These are phyloP conservation scores for Chydorus sphaericus DNA, from an alignment of 2,888 invertebrate genomes.

Conservation along the genomic window DNA sequence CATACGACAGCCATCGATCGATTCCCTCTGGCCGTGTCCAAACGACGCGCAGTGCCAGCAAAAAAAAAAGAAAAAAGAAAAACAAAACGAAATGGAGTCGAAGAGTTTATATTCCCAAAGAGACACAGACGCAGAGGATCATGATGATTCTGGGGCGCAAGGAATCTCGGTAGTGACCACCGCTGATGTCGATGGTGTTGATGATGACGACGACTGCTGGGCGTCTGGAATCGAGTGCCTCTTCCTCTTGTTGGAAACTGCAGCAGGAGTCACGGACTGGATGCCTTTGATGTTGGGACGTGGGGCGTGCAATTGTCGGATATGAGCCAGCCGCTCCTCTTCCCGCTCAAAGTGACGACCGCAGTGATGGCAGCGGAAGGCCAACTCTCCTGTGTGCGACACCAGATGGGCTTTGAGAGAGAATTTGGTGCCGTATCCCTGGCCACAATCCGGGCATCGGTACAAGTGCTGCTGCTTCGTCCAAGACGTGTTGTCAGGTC, in stretches of 20 bases:
- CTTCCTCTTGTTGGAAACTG: not conserved
- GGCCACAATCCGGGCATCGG: slow-evolving; percentile 43
- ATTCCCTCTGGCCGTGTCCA: not conserved
- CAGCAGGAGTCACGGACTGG: not conserved
- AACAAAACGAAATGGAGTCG: not conserved
- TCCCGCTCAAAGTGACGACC: slow-evolving; percentile 7
- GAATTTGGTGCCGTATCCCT: slow-evolving; percentile 48
- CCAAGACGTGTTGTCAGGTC: no score
- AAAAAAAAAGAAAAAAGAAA: not conserved
- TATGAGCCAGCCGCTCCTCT: slow-evolving; percentile 6
- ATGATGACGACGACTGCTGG: no score
- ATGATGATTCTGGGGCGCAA: not conserved
- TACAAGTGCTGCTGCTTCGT: no score
- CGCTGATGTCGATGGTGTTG: slow-evolving; percentile 3
- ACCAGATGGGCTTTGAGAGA: slow-evolving; percentile 9
- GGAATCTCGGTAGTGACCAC: not conserved
- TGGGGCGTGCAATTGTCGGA: slow-evolving; percentile 4
- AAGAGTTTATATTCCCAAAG: no score
- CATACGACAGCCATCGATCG: slow-evolving; percentile 14
- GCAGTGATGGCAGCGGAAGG: slow-evolving; percentile 6
- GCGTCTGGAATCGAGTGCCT: no score
- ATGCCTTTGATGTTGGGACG: not conserved
- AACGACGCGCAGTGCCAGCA: not conserved
- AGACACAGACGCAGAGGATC: no score
- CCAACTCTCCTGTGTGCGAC: slow-evolving; percentile 8